Base-by-base conservation (phyloP, 1,140 invertebrate species). In the Drosophila trapezifrons region DNA sequence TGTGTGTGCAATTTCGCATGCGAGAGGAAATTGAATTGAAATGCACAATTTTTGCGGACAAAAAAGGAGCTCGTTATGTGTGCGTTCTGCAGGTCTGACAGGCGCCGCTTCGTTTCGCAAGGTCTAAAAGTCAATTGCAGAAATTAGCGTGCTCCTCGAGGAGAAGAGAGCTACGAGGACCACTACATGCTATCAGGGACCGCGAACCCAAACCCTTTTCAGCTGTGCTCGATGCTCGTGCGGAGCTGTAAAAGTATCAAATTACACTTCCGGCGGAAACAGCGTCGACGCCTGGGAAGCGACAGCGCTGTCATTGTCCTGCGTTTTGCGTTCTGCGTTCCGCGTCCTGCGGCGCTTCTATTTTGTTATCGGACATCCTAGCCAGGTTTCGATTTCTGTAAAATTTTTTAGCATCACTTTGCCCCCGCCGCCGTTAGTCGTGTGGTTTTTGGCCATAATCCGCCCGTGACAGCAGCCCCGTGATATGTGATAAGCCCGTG, bases 251-350 rank as follows among this genome's bases (percentile, higher is more conserved):
- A 87, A 90, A 90, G 86, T 90, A 90, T 90, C 87, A 87, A 90
- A 90, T 90, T 90, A 90, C 87, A 84, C 80, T 77, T 90, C 87
- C 87, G 87, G 69, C 87, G 87, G 87, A 90, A 90, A 90, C 83
- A 77, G 70, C 86, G 78, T 67, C 62, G 63, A 56, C 78, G 58
- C 70, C 71, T 80, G 78, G 76, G 62, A 62, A 85, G 58, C 65
- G 59, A 57, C 59, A 72, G 37, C 59, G 37, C 51, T 69, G 60
- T 59, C 77, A 63, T 35, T 84, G 74, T 84, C 73, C 70, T 60
- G 51, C 18, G 29, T 37, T 54, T 37, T 22, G 15, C 32, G 18
- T 32, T 18, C 27, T 51, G 4, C 25, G 10, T 1, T 7, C 5
- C 13, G 25, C 17, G 29, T 66, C 72, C 77, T 85, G 80, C 52